These are phyloP conservation scores for Meteorus cinctellus DNA, from an alignment of 2,888 invertebrate genomes.

Conservation along the genomic window DNA sequence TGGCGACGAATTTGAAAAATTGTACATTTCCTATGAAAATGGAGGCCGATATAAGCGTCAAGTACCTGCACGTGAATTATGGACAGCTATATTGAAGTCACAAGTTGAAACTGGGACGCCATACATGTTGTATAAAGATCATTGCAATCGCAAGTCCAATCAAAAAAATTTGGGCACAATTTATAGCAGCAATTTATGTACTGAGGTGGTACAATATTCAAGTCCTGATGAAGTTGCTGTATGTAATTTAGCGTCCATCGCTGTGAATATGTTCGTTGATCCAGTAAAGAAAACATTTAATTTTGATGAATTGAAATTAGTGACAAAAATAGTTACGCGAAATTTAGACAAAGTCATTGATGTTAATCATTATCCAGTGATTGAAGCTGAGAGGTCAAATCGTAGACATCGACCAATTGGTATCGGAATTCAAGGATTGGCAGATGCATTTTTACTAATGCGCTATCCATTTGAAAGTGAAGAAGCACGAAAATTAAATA, in stretches of 20 bases:
- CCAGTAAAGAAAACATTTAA: conserved; percentile 73
- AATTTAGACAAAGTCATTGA: conserved; percentile 80
- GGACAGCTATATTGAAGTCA: conserved; percentile 77
- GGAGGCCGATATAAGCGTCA: conserved; percentile 65
- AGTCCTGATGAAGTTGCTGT: conserved; percentile 78
- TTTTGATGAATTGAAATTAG: conserved; percentile 75
- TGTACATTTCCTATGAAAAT: conserved; percentile 76
- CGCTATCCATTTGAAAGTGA: conserved; percentile 76
- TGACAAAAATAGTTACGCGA: conserved; percentile 75
- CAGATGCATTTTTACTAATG: conserved; percentile 79
- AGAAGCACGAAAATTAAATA: conserved; percentile 76
- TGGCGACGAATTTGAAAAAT: conserved; percentile 78
- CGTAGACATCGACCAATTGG: conserved; percentile 65
- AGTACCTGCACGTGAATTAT: conserved; percentile 76
- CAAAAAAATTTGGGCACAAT: conserved; percentile 81
- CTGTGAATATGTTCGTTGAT: conserved; percentile 77
- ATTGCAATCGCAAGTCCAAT: conserved; percentile 79
- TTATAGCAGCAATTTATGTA: conserved; percentile 80
- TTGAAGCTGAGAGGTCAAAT: conserved; percentile 76
- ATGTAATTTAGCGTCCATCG: conserved; percentile 80
- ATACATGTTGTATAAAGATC: conserved; percentile 78
- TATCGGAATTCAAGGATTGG: conserved; percentile 79
- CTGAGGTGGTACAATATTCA: conserved; percentile 79
- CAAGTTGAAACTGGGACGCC: conserved; percentile 80
- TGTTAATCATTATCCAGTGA: conserved; percentile 78